phyloP scores from a whole-genome alignment of 2,888 invertebrate genomes.

The Phyllotreta striolata region DNA sequence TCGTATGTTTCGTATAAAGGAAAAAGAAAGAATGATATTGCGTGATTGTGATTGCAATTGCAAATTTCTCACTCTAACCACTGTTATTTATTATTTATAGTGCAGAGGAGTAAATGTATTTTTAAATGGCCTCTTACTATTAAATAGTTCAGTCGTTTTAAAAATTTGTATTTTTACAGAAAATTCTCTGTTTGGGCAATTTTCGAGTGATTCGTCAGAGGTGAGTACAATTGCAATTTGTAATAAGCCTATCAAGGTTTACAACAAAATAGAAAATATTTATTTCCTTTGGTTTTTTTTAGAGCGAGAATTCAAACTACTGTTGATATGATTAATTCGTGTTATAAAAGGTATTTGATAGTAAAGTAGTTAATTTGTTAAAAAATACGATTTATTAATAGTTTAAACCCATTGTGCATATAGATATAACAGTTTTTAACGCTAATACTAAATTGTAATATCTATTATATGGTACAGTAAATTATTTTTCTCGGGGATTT shows the following conservation, averaged over 20 bases:
- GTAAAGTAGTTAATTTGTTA: constrained; percentile 1
- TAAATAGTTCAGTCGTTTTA: not conserved
- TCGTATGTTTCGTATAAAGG: too few relatives aligned
- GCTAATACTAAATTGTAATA: constrained; percentile 15
- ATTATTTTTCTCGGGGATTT: constrained; percentile 7
- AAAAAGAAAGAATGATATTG: too few relatives aligned
- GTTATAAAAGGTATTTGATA: not conserved
- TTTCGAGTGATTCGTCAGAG: constrained; percentile 42
- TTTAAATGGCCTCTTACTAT: not conserved
- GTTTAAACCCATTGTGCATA: constrained; percentile 4
- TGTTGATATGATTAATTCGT: not conserved
- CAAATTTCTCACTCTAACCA: too few relatives aligned
- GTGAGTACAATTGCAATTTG: constrained; percentile 15
- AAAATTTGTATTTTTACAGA: constrained; percentile 36
- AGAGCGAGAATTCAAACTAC: not conserved
- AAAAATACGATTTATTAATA: constrained; percentile 19
- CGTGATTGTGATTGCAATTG: too few relatives aligned
- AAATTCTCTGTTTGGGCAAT: constrained; percentile 42
- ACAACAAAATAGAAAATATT: constrained; percentile 5
- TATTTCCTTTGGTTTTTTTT: constrained; percentile 4
- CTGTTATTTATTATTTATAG: too few relatives aligned
- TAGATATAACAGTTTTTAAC: constrained; percentile 16
- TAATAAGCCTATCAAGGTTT: not conserved
- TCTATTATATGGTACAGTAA: constrained; percentile 15
- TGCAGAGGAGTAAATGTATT: not conserved